A percentile compares a stretch with the other conserved stretches of the same genome.
phyloP scores from a whole-genome alignment of 1,140 invertebrate genomes.

The Yoshiicerus persimilis region DNA sequence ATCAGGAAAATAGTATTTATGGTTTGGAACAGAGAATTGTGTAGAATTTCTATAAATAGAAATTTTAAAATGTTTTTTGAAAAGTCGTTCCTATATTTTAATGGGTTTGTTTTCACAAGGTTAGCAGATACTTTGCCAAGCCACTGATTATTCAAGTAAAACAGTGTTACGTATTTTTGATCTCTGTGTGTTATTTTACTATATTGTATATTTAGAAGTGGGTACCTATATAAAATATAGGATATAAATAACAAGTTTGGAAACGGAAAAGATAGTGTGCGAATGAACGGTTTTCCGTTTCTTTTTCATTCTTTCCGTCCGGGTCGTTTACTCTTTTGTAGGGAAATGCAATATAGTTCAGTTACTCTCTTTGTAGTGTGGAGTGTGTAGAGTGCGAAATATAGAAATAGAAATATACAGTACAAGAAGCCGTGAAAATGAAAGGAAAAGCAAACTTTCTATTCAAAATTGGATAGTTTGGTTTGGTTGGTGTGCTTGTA shows the following conservation, averaged over 20 bases:
- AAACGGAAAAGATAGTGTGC: not conserved
- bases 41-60: no score
- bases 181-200: no score
- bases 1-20: no score
- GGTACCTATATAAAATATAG: not conserved
- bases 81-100: no score
- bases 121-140: no score
- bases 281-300: not conserved
- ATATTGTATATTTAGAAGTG: no score
- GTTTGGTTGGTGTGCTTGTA: not conserved
- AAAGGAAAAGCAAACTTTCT: not conserved
- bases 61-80: no score
- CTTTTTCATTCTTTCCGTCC: not conserved
- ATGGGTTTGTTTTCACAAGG: no score
- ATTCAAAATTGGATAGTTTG: not conserved
- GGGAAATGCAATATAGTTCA: not conserved
- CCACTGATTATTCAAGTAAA: no score
- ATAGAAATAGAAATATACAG: not conserved
- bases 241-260: not conserved
- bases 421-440: not conserved
- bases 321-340: slow-evolving; percentile 11
- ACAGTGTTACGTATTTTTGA: no score
- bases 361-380: not conserved
- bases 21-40: no score
- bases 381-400: not conserved